phyloP scores from a whole-genome alignment of 1,140 invertebrate genomes.

The Drosophila mayri region DNA sequence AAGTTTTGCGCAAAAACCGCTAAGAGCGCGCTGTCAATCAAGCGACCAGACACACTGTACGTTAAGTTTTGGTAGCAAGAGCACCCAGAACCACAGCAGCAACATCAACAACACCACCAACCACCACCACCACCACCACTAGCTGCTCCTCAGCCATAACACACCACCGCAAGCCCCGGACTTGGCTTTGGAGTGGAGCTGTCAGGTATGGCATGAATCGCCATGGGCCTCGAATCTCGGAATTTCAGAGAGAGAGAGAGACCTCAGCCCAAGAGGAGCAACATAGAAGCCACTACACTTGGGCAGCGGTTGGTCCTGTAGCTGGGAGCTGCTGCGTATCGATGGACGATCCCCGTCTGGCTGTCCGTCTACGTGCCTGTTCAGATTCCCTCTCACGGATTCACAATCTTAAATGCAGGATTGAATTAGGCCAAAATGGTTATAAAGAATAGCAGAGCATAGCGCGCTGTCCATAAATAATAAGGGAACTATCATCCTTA shows the following conservation, averaged over 20 bases:
- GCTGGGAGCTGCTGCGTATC: constrained; percentile 1
- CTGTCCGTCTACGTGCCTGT: constrained; percentile 7
- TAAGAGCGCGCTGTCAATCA: constrained; percentile 66
- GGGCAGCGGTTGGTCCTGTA: neutral
- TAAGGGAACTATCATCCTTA: constrained; percentile 7
- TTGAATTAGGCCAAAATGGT: constrained; percentile 15
- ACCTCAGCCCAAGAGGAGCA: neutral
- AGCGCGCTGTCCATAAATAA: constrained; percentile 14
- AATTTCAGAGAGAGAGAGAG: too few species aligned
- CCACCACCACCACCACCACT: neutral
- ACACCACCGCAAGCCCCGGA: constrained; percentile 7
- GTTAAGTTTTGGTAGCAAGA: constrained; percentile 25
- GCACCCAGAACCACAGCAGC: constrained; percentile 5
- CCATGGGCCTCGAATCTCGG: constrained; percentile 6
- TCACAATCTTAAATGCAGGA: constrained; percentile 16
- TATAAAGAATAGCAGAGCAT: constrained; percentile 8
- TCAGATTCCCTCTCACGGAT: neutral
- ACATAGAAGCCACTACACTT: neutral
- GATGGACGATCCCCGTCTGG: constrained; percentile 6
- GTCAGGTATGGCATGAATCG: constrained; percentile 15
- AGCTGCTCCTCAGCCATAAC: constrained; percentile 3
- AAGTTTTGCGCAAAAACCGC: constrained; percentile 41
- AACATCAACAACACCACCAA: neutral
- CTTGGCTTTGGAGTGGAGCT: constrained; percentile 2
- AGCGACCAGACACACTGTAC: constrained; percentile 38